These are phyloP conservation scores for Chrysolina haemoptera DNA, from an alignment of 2,888 invertebrate species.

Conservation along the genomic window DNA sequence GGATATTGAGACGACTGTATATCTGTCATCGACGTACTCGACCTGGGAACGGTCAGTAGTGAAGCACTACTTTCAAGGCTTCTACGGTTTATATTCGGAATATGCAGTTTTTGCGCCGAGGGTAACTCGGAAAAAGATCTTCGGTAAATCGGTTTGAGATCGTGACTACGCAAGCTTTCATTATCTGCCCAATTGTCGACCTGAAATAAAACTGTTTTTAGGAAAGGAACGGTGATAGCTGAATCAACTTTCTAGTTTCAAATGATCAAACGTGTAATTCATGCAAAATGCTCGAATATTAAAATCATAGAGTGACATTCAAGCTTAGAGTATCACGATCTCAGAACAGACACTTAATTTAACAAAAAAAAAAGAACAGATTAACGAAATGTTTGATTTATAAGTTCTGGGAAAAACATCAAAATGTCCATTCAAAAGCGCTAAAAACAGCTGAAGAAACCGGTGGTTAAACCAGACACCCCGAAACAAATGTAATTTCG, in stretches of 20 bases:
- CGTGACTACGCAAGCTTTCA: conserved; percentile 64
- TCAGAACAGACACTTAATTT: no score
- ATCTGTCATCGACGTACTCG: conserved; percentile 68
- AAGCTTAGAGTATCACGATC: no score
- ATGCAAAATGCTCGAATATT: no score
- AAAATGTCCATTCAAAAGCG: no score
- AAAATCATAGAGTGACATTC: not conserved
- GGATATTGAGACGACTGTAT: conserved; percentile 64
- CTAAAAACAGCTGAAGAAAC: no score
- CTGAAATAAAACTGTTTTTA: conserved; percentile 53
- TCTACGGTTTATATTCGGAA: conserved; percentile 64
- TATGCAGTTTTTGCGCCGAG: conserved; percentile 61
- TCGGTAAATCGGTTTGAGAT: conserved; percentile 69
- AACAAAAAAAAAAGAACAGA: no score
- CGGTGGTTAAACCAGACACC: no score
- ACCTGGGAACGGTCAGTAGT: conserved; percentile 64
- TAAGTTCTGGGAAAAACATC: no score
- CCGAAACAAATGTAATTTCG: no score
- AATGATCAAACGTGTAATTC: no score
- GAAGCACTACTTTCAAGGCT: conserved; percentile 65
- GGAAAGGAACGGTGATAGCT: not conserved
- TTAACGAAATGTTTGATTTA: no score
- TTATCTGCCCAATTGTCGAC: conserved; percentile 70
- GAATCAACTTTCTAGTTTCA: no score
- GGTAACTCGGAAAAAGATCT: conserved; percentile 71